Base-by-base conservation (phyloP, 1,140 invertebrate genomes). In the Mactra quadrangularis region DNA sequence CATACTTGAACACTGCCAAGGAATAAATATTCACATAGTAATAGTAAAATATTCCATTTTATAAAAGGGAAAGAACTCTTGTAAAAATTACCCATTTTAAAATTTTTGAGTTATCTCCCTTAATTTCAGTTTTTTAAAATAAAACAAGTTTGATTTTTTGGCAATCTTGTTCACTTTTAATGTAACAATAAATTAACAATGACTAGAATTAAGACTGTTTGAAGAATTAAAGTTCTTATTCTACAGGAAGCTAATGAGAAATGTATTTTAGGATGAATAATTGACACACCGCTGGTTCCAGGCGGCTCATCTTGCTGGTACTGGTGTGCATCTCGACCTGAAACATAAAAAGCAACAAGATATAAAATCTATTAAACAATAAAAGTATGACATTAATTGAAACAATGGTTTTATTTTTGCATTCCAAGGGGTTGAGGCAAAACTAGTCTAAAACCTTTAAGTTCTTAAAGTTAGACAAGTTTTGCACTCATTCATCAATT, bases 261-360 rank as follows among this genome's bases (percentile, higher is more conserved):
- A 38, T 55, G n/a, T 2, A 62, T 31, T 57, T 22, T 47, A 0
- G n/a, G 47, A 29, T 76, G 22, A 59, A 45, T 50, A 29, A 50
- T 62, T 35, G 57, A 29, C 19, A 47, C 27, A 25, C 64, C 35
- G 41, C 29, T 25, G 3, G 35, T 15, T 2, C 31, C 60, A 0
- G 33, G 25, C 31, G 57, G 29, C n/a, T 77, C 55, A 55, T 77
- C 66, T 57, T 84, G 64, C 52, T 84, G 76, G 50, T 62, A 78
- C 25, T 52, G 68, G 19, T 74, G 82, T 47, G 82, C 74, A 66
- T 77, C 82, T 29, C 62, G 60, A 38, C 82, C 82, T 84, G 57
- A 27, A 77, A 78, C 47, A 35, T 50, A 50, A 76, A 35, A 50
- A 62, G n/a, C 7, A 68, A 6, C 29, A 22, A n/a, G 19, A 31